phyloP scores from a whole-genome alignment of 2,888 invertebrate species.

The Halictus quadricinctus region DNA sequence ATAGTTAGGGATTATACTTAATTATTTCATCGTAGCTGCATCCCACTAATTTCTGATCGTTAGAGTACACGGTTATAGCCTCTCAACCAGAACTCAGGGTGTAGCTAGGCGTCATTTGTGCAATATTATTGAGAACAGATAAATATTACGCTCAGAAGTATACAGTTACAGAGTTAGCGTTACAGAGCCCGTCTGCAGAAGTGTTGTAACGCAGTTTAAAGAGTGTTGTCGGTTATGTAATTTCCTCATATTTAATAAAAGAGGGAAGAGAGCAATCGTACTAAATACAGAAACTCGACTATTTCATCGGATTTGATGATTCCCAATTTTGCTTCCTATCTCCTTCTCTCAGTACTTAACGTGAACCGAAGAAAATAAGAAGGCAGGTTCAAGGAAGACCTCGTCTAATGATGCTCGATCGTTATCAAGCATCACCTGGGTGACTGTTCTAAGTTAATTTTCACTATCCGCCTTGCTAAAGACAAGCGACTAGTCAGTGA shows the following conservation, averaged over 20 bases:
- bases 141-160: background rate
- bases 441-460: constrained; percentile 9
- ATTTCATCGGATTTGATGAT: background rate
- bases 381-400: constrained; percentile 60
- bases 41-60: background rate
- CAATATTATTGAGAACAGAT: background rate
- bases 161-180: constrained; percentile 3
- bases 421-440: constrained; percentile 27
- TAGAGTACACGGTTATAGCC: background rate
- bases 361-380: constrained; percentile 19
- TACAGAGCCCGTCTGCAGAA: constrained; percentile 6
- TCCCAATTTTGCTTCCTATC: constrained; percentile 1
- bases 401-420: constrained; percentile 48
- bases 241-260: background rate
- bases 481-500: background rate
- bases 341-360: constrained; percentile 8
- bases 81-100: background rate
- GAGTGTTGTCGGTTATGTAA: constrained; percentile 4
- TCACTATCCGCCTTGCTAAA: background rate
- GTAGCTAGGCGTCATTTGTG: constrained; percentile 6
- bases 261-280: constrained; percentile 2
- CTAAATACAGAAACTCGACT: background rate
- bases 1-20: constrained; percentile 1
- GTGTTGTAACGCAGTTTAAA: background rate
- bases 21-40: background rate